Conservation (phyloP, 1,140 invertebrate species). For the Rhyzopertha dominica region DNA sequence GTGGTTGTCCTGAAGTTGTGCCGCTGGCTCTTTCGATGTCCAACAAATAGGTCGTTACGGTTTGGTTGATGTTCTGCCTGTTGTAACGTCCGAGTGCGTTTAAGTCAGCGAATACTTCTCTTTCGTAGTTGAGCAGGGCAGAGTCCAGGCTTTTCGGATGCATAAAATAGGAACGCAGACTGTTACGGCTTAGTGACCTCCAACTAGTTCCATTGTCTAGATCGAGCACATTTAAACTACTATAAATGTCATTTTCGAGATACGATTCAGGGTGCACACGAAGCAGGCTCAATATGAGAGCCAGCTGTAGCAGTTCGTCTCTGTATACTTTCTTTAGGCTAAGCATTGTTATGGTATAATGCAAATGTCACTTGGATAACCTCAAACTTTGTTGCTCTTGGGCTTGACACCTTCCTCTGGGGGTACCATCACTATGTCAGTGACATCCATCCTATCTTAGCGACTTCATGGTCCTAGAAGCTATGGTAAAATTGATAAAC, state of each 20-base stretch:
- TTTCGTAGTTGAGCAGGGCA: slow-evolving; percentile 65
- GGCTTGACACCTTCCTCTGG: too few relatives aligned
- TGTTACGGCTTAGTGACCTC: slow-evolving; percentile 51
- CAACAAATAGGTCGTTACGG: slow-evolving; percentile 56
- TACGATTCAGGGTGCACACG: slow-evolving; percentile 67
- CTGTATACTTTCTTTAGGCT: slow-evolving; percentile 69
- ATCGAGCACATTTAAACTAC: slow-evolving; percentile 47
- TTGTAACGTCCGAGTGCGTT: slow-evolving; percentile 57
- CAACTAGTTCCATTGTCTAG: slow-evolving; percentile 62
- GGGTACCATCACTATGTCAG: too few relatives aligned
- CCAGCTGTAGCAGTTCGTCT: slow-evolving; percentile 73
- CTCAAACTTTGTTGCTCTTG: too few relatives aligned
- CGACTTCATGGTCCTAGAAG: too few relatives aligned
- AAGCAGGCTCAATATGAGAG: slow-evolving; percentile 69
- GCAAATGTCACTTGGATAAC: too few relatives aligned
- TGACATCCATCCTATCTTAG: too few relatives aligned
- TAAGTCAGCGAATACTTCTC: slow-evolving; percentile 71
- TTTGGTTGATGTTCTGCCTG: slow-evolving; percentile 42
- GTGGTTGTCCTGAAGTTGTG: slow-evolving; percentile 11
- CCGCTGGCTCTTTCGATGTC: slow-evolving; percentile 44
- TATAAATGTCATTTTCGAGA: slow-evolving; percentile 52
- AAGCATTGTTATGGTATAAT: slow-evolving; percentile 52
- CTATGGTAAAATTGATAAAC: too few relatives aligned
- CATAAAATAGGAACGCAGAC: slow-evolving; percentile 53
- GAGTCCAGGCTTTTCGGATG: slow-evolving; percentile 72